Conservation (phyloP, 2,888 invertebrate species). For the Neoaliturus tenellus region DNA sequence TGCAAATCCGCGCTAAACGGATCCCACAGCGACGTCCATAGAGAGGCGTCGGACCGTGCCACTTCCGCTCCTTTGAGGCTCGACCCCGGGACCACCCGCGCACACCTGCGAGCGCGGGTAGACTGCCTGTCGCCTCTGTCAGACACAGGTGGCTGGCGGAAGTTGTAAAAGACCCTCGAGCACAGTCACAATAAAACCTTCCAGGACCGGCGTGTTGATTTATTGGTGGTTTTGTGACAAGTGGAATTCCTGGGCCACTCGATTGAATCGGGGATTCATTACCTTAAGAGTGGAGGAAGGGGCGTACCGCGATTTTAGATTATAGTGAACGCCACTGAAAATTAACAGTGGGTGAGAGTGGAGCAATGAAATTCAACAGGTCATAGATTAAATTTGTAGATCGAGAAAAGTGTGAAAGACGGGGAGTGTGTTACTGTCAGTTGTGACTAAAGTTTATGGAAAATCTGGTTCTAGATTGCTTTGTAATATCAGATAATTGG, state of each 20-base stretch:
- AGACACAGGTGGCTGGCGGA: constrained; percentile 3
- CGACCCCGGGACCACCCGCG: constrained; percentile 1
- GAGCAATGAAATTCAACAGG: too few relatives aligned
- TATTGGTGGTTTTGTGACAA: neutral
- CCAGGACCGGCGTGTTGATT: constrained; percentile 9
- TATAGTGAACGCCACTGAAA: too few relatives aligned
- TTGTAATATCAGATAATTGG: too few relatives aligned
- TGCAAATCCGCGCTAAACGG: constrained; percentile 13
- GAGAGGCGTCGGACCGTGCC: constrained; percentile 3
- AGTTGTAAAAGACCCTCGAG: constrained; percentile 12
- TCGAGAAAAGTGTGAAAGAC: too few relatives aligned
- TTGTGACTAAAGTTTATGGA: too few relatives aligned
- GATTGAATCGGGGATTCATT: too few relatives aligned
- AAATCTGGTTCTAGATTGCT: too few relatives aligned
- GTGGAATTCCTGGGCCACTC: neutral
- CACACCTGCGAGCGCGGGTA: neutral
- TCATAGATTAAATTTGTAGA: too few relatives aligned
- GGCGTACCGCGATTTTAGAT: too few relatives aligned
- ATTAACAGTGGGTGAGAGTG: too few relatives aligned
- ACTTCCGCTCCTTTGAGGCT: constrained; percentile 19
- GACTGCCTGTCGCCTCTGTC: constrained; percentile 21
- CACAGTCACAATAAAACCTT: neutral
- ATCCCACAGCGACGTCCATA: neutral
- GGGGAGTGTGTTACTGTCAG: too few relatives aligned
- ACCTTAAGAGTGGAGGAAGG: too few relatives aligned